phyloP scores from a whole-genome alignment of 2,888 invertebrate genomes.

The Gortyna flavago region DNA sequence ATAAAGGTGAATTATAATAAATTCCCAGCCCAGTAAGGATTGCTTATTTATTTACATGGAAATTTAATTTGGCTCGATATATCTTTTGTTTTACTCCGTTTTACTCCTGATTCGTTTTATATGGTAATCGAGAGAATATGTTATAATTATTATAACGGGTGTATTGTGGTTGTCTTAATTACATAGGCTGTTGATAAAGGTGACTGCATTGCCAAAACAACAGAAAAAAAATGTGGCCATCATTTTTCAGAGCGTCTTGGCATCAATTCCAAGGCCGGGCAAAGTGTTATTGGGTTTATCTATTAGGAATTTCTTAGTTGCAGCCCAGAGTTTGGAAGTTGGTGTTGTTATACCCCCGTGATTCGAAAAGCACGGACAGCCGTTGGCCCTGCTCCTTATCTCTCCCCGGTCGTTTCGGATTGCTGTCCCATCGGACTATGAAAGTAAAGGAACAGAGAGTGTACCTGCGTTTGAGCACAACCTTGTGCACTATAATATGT shows the following conservation, averaged over 20 bases:
- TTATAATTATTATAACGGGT: conserved; percentile 20
- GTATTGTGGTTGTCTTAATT: conserved; percentile 16
- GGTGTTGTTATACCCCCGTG: neutral
- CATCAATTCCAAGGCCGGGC: no score
- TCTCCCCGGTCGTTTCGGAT: neutral
- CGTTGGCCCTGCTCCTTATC: neutral
- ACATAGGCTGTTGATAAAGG: neutral
- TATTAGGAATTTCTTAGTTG: neutral
- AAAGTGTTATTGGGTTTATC: neutral
- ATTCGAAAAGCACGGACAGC: neutral
- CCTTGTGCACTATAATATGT: no score
- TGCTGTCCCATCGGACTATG: neutral
- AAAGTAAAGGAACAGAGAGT: neutral
- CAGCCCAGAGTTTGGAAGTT: neutral
- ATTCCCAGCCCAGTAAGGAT: conserved; percentile 32
- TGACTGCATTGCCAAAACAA: no score
- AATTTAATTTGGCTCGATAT: conserved; percentile 40
- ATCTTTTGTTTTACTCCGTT: conserved; percentile 41
- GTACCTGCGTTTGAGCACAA: no score
- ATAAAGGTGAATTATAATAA: conserved; percentile 24
- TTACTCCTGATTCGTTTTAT: conserved; percentile 48
- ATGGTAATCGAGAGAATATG: conserved; percentile 38
- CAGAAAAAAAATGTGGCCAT: neutral
- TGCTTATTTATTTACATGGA: conserved; percentile 49
- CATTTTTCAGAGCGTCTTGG: neutral